Conservation (phyloP, 1,140 invertebrate species). For the Ylistrum balloti region DNA sequence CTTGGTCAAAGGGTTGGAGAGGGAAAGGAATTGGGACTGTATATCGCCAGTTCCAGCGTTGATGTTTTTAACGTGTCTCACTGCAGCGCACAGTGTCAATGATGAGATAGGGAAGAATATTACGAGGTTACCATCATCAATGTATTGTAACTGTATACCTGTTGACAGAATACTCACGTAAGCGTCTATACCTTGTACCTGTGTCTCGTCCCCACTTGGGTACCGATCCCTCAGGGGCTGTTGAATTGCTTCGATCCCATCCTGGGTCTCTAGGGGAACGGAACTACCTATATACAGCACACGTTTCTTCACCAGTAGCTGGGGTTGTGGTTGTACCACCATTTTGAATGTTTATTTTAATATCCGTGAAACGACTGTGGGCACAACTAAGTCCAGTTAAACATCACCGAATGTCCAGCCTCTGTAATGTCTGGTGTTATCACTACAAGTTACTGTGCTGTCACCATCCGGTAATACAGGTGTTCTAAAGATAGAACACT, state of each 20-base stretch:
- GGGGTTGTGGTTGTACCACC: slow-evolving; percentile 66
- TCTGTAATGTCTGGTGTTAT: neutral
- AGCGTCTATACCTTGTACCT: slow-evolving; percentile 77
- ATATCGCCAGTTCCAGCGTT: slow-evolving; percentile 79
- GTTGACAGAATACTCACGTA: slow-evolving; percentile 97
- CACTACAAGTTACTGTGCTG: neutral
- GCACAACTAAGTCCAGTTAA: neutral
- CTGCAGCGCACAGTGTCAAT: slow-evolving; percentile 98
- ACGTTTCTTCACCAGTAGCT: slow-evolving; percentile 86
- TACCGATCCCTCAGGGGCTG: slow-evolving; percentile 98
- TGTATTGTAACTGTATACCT: slow-evolving; percentile 97
- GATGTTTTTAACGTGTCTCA: slow-evolving; percentile 82
- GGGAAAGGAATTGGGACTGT: slow-evolving; percentile 91
- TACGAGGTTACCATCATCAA: slow-evolving; percentile 97
- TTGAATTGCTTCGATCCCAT: slow-evolving; percentile 97
- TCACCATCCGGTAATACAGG: neutral
- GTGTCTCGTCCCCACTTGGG: slow-evolving; percentile 70
- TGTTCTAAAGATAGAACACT: neutral
- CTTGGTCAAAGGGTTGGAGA: slow-evolving; percentile 91
- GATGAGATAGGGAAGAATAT: slow-evolving; percentile 98
- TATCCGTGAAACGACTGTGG: neutral
- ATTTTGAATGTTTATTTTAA: slow-evolving; percentile 60
- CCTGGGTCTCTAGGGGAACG: slow-evolving; percentile 98
- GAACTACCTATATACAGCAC: slow-evolving; percentile 99
- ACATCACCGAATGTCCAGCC: slow-evolving; percentile 17